These are phyloP conservation scores for Otolemur garnettii DNA, from an alignment of 2,113 vertebrate genomes.

Conservation along the genomic window DNA sequence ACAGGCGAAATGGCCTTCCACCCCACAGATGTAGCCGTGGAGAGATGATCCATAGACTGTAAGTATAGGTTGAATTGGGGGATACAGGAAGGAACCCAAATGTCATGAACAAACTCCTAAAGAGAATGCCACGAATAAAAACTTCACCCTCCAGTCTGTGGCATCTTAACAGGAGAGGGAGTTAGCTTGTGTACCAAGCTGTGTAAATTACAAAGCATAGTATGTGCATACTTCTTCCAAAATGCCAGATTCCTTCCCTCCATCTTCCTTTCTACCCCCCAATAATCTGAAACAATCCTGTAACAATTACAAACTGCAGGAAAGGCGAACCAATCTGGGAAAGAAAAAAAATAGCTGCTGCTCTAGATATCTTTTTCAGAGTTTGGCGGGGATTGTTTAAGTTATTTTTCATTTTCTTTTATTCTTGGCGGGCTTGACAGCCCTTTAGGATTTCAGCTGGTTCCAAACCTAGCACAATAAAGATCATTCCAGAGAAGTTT, in stretches of 20 bases:
- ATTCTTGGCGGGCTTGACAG: constrained; percentile 67
- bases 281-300: constrained; percentile 34
- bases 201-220: constrained; percentile 26
- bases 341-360: constrained; percentile 66
- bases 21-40: not conserved
- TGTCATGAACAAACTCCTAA: not conserved
- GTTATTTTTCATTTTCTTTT: constrained; percentile 72
- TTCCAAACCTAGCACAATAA: constrained; percentile 72
- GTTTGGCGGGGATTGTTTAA: constrained; percentile 61
- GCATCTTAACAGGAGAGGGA: not conserved
- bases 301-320: constrained; percentile 45
- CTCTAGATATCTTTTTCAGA: constrained; percentile 68
- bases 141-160: not conserved
- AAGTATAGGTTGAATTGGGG: not conserved
- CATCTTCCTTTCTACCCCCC: constrained; percentile 32
- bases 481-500: constrained; percentile 73
- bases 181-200: not conserved
- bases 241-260: not conserved
- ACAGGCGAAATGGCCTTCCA: constrained; percentile 20
- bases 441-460: constrained; percentile 71
- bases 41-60: not conserved
- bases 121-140: not conserved
- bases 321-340: constrained; percentile 68
- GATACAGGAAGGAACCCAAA: not conserved
- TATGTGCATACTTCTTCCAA: not conserved